phyloP scores from a whole-genome alignment of 2,797 vertebrate species.

The Hydrocynus forskahlii region DNA sequence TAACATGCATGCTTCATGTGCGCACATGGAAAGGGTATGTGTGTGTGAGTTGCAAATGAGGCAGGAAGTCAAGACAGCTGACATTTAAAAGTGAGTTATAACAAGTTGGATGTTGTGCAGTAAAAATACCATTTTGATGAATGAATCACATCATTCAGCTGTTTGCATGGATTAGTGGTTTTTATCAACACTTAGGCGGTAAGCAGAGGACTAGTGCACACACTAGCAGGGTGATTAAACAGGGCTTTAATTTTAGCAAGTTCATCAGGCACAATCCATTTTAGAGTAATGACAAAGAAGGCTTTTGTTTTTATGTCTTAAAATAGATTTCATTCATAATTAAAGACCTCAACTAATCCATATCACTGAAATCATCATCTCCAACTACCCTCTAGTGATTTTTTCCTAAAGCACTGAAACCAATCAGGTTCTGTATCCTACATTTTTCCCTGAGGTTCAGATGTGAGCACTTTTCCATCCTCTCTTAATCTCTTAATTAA shows the following conservation, averaged over 20 bases:
- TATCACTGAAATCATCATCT: conserved; percentile 10
- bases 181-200: conserved; percentile 20
- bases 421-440: not conserved
- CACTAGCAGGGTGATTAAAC: conserved; percentile 26
- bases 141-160: conserved; percentile 49
- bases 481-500: too few species aligned
- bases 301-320: not conserved
- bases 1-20: conserved; percentile 20
- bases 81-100: conserved; percentile 51
- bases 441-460: not conserved
- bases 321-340: conserved; percentile 14
- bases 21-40: conserved; percentile 16
- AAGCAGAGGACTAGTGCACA: conserved; percentile 8
- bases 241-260: not conserved
- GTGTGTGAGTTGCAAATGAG: conserved; percentile 33
- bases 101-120: conserved; percentile 39
- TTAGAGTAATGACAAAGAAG: not conserved
- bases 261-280: conserved; percentile 8
- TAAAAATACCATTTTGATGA: conserved; percentile 45
- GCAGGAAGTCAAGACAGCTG: conserved; percentile 51
- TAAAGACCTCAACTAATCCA: not conserved
- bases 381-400: not conserved
- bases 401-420: not conserved
- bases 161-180: conserved; percentile 40
- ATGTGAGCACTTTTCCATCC: too few species aligned